phyloP scores from a whole-genome alignment of 2,797 vertebrate species.

The Tauraco hartlaubi region DNA sequence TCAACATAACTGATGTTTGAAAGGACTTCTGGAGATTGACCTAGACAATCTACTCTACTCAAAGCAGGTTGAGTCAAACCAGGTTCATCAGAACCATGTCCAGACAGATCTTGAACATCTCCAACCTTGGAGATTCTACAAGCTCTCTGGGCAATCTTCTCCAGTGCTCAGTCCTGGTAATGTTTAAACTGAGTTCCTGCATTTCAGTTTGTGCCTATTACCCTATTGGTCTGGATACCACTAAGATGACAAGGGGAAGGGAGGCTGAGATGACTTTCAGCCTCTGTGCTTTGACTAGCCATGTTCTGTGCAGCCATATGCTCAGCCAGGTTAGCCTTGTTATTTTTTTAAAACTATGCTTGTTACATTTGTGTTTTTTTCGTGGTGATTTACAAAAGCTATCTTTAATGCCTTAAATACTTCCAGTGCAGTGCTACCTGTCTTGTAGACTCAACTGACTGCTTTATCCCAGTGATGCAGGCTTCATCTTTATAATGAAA shows the following conservation, averaged over 20 bases:
- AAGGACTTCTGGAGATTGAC: neutral
- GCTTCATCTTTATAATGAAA: neutral
- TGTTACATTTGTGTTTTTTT: neutral
- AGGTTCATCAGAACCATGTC: neutral
- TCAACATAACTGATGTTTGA: neutral
- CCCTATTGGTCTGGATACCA: neutral
- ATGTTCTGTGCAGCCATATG: neutral
- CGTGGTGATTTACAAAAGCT: neutral
- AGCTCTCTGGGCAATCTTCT: neutral
- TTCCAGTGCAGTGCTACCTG: neutral
- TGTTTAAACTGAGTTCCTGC: neutral
- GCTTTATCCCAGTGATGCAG: neutral
- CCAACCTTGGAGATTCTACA: neutral
- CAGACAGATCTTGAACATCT: neutral
- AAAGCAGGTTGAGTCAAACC: neutral
- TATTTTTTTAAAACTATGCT: neutral
- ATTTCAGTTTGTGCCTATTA: neutral
- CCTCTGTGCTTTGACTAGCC: neutral
- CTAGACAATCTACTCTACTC: neutral
- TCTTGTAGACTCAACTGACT: neutral
- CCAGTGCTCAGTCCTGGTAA: neutral
- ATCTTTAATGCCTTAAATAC: neutral
- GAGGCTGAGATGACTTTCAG: neutral
- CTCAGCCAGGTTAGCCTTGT: neutral
- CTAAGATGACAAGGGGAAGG: neutral